Conservation (phyloP, 1,140 invertebrate genomes). For the Drosophila lacertosa region DNA sequence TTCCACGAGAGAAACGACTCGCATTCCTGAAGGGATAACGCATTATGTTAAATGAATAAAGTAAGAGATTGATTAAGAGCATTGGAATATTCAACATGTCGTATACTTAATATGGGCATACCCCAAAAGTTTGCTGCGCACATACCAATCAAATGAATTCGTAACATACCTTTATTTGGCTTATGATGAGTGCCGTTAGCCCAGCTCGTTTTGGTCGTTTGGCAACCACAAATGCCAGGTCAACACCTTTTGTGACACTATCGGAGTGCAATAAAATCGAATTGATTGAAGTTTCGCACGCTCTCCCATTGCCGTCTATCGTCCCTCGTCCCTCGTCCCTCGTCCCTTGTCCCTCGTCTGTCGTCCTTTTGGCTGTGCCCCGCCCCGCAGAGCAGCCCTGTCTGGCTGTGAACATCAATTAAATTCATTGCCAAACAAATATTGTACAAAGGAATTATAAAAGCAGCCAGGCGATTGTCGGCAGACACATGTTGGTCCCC, state of each 20-base stretch:
- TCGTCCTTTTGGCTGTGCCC: no score
- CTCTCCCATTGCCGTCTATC: slow-evolving; percentile 20
- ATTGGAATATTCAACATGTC: no score
- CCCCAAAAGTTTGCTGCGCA: no score
- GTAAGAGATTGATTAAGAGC: no score
- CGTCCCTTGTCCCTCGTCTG: no score
- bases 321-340: no score
- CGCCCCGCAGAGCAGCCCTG: no score
- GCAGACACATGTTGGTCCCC: slow-evolving; percentile 55
- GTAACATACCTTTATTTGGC: no score
- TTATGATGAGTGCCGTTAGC: neutral
- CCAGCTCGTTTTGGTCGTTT: slow-evolving; percentile 12
- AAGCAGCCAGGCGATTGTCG: slow-evolving; percentile 53
- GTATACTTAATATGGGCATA: no score
- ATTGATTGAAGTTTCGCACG: slow-evolving; percentile 61
- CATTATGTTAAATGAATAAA: no score
- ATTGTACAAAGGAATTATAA: slow-evolving; percentile 73
- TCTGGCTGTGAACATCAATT: slow-evolving; percentile 66
- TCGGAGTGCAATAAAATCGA: slow-evolving; percentile 55
- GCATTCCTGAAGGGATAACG: no score
- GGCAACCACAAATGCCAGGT: slow-evolving; percentile 49
- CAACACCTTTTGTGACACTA: slow-evolving; percentile 54
- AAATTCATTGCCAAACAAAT: slow-evolving; percentile 72
- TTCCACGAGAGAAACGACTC: neutral
- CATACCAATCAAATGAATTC: no score